Evolutionary conservation across 2,113 vertebrate genomes (phyloP).

Genomic region (Brachyhypopomus gauderio): DNA sequence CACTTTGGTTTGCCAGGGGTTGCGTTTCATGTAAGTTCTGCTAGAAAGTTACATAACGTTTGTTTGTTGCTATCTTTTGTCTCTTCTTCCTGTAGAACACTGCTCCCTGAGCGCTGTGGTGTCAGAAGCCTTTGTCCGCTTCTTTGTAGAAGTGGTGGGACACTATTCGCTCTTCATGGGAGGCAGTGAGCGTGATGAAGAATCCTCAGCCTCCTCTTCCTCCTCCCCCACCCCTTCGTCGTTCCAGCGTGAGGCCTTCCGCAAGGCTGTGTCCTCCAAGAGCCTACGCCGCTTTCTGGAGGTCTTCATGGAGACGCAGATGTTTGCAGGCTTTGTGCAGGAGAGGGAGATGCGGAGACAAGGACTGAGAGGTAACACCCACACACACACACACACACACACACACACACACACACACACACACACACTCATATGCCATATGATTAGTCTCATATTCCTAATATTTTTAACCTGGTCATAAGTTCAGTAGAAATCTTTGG

Average conservation of each 20-base stretch:
- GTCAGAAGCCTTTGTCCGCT: constrained; percentile 94
- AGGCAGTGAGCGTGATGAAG: constrained; percentile 80
- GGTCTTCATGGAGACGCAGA: constrained; percentile 97
- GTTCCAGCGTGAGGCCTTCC: constrained; percentile 85
- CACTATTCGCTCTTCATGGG: constrained; percentile 90
- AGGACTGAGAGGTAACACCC: constrained; percentile 80
- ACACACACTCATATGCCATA: too few species aligned
- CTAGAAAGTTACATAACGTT: neutral
- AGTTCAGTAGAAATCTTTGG: too few species aligned
- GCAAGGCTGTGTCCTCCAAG: constrained; percentile 90
- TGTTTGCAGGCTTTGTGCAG: constrained; percentile 91
- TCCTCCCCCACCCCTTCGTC: constrained; percentile 64
- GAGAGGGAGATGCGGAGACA: constrained; percentile 88
- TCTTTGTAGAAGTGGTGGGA: constrained; percentile 85
- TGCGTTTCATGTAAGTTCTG: neutral
- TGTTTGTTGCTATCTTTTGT: neutral
- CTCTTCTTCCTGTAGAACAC: constrained; percentile 62
- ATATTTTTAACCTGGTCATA: too few species aligned
- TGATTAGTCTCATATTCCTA: too few species aligned
- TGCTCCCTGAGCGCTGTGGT: constrained; percentile 84
- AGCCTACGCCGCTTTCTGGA: constrained; percentile 90
- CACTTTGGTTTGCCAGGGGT: neutral
- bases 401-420: too few species aligned
- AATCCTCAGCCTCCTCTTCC: constrained; percentile 74
- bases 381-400: too few species aligned